Conservation (phyloP, 2,113 vertebrate genomes). For the Pelmatolapia mariae region DNA sequence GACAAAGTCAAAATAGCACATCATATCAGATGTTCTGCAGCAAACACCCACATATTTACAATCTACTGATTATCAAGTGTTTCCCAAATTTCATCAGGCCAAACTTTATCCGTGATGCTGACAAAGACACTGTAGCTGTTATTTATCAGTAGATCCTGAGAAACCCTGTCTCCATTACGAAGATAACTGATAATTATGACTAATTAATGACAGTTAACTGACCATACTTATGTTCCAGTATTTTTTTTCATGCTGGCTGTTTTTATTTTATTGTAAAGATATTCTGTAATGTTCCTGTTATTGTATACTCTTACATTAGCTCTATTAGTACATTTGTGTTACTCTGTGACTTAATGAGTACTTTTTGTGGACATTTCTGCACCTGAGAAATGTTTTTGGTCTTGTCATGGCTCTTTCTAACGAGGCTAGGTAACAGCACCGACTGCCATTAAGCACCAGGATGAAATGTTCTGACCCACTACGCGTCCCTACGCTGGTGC, state of each 20-base stretch:
- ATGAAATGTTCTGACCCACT: rapidly evolving
- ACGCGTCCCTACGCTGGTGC: not conserved
- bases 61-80: not conserved
- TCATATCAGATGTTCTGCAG: not conserved
- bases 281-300: not conserved
- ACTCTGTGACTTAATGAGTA: not conserved
- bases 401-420: not conserved
- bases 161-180: not conserved
- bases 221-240: not conserved
- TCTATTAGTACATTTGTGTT: rapidly evolving
- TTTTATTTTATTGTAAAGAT: not conserved
- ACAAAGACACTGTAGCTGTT: rapidly evolving
- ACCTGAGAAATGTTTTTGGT: not conserved
- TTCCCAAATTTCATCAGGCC: not conserved
- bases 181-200: not conserved
- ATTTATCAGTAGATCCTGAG: rapidly evolving
- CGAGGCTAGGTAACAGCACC: rapidly evolving
- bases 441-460: not conserved
- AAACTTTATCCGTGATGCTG: too few relatives aligned
- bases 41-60: not conserved
- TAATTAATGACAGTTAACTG: not conserved
- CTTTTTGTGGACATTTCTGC: rapidly evolving
- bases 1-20: not conserved
- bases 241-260: not conserved
- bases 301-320: not conserved